phyloP scores from a whole-genome alignment of 2,888 invertebrate species.

The Eutolmus rufibarbis region DNA sequence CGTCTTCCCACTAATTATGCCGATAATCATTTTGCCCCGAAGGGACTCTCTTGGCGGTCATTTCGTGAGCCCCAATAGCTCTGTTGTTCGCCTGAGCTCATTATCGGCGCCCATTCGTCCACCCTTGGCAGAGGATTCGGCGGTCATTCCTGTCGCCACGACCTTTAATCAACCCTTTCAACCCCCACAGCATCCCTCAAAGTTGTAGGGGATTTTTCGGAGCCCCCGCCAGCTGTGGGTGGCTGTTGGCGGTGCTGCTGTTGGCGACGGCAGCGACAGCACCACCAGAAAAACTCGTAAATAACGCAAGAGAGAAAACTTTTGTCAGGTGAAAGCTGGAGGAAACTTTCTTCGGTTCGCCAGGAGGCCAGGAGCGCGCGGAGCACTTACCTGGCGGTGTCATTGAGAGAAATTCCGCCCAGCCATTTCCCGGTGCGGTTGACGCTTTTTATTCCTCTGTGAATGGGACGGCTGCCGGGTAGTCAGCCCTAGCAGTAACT shows the following conservation, averaged over 20 bases:
- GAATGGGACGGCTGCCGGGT: conserved; percentile 26
- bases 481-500: conserved; percentile 36
- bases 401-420: conserved; percentile 4
- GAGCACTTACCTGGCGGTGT: conserved; percentile 33
- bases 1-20: neutral
- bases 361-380: neutral
- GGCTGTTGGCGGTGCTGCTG: neutral
- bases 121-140: neutral
- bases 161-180: neutral
- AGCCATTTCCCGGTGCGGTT: conserved; percentile 7
- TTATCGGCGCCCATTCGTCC: neutral
- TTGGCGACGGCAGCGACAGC: neutral
- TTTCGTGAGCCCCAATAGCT: neutral
- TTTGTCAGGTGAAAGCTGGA: conserved; percentile 39
- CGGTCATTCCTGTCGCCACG: neutral
- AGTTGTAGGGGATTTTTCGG: neutral
- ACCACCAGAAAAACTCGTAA: conserved; percentile 28
- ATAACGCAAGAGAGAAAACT: conserved; percentile 33
- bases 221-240: neutral
- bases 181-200: neutral
- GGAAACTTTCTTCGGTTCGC: conserved; percentile 25
- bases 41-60: neutral
- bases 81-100: neutral
- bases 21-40: neutral
- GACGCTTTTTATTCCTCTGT: conserved; percentile 33